Base-by-base conservation (phyloP, 1,140 invertebrate species). In the Chlorops oryzae region DNA sequence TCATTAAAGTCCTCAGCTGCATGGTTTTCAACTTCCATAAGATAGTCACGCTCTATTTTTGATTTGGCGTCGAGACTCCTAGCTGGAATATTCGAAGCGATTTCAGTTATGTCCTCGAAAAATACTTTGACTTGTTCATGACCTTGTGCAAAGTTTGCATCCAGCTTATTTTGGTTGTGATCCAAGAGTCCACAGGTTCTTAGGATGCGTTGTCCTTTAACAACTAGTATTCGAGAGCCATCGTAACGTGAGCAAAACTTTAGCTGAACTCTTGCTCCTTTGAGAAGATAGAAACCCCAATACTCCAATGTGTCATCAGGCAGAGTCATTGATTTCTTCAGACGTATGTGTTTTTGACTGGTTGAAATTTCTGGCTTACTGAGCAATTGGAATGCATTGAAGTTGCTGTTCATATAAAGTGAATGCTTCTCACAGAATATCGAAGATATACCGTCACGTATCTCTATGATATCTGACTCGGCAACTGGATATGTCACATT, bases 251-350 rank as follows among this genome's bases (percentile, higher is more conserved):
- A 89, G 71, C 90, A 92, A 28, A 87, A 82, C 56, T 85, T 86
- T 7, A 91, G 72, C 41, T 78, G 78, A 2, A 91, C 85, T 13
- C 76, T 81, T 12, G 87, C 85, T 15, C 87, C 87, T 67, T 81
- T 80, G 20, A 87, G 77, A 13, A 92, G 69, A 74, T 86, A 91
- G 76, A 92, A 92, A 20, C 88, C 88, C 87, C 87, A 92, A 72
- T 91, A 92, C 69, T 91, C 88, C 27, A 91, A 74, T 20, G 87
- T 87, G 61, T 92, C 88, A 73, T 91, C 88, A 1, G 86, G 86
- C 54, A 92, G 70, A 9, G 73, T 80, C 83, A 92, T 87, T 37
- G 86, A 86, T 63, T 90, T 89, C 60, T 83, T 84, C 59, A 91
- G 74, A 52, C 81, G 75, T 56, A 90, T 83, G 62, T 86, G 85